phyloP scores from a whole-genome alignment of 2,797 vertebrate species.

The Coluber constrictor region DNA sequence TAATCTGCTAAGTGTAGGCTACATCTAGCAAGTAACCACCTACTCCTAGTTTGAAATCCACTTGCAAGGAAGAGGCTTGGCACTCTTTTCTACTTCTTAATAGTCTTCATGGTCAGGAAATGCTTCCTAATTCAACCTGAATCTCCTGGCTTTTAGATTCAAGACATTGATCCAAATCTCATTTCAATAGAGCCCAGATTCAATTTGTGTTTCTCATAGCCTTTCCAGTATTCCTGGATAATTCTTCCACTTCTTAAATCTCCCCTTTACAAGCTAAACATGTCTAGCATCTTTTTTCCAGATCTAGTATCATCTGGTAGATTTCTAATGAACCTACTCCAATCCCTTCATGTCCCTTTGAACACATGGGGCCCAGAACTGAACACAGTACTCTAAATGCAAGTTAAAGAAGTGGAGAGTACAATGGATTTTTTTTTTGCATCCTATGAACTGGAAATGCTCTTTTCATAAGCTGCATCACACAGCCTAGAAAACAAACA shows the following conservation, averaged over 20 bases:
- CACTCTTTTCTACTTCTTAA: neutral
- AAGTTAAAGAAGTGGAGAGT: neutral
- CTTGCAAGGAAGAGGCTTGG: neutral
- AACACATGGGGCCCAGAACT: neutral
- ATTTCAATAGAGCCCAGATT: neutral
- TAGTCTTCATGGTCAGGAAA: neutral
- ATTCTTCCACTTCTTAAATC: neutral
- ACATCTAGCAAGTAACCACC: neutral
- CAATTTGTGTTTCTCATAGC: neutral
- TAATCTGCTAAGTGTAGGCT: neutral
- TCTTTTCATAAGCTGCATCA: neutral
- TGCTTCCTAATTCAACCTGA: neutral
- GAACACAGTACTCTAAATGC: neutral
- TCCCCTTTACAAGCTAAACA: neutral
- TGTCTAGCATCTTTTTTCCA: neutral
- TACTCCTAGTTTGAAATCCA: neutral
- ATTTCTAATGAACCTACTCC: neutral
- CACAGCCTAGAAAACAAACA: neutral
- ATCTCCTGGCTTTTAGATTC: neutral
- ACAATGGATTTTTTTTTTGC: neutral
- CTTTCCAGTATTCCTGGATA: neutral
- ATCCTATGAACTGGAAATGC: neutral
- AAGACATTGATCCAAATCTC: neutral
- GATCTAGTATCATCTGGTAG: neutral
- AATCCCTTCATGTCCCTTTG: neutral